Evolutionary conservation across 1,140 invertebrate species (phyloP).

Genomic region (Apolygus lucorum): DNA sequence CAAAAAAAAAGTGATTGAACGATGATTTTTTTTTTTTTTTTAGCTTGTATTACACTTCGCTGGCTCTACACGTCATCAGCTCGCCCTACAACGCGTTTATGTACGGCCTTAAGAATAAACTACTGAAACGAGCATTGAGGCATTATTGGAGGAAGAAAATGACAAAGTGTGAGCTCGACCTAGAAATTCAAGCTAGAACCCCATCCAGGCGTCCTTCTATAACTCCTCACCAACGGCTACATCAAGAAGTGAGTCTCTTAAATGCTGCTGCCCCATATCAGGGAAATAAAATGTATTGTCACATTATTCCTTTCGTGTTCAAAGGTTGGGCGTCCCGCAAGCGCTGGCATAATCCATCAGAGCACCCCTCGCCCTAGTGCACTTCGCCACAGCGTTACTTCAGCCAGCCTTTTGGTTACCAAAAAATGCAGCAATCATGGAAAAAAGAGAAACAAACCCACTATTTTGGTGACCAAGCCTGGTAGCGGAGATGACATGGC

Average conservation of each 20-base stretch:
- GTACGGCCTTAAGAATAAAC: conserved; percentile 66
- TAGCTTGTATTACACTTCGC: no score
- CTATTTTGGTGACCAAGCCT: conserved; percentile 18
- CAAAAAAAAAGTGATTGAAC: no score
- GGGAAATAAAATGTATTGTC: no score
- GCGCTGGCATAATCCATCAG: conserved; percentile 1
- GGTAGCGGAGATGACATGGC: neutral
- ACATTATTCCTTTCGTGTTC: no score
- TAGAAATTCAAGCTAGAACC: conserved; percentile 64
- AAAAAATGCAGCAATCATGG: neutral
- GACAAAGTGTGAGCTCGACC: conserved; percentile 63
- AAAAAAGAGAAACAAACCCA: conserved; percentile 8
- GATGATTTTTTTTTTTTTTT: no score
- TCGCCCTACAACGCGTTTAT: conserved; percentile 63
- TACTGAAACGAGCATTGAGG: conserved; percentile 56
- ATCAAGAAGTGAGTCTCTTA: conserved; percentile 38
- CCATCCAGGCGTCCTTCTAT: conserved; percentile 63
- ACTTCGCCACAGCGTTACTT: conserved; percentile 21
- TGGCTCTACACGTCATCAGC: conserved; percentile 51
- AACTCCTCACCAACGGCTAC: conserved; percentile 52
- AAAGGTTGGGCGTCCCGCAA: conserved; percentile 18
- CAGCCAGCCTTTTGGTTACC: conserved; percentile 15
- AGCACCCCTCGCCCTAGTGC: neutral
- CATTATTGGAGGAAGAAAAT: conserved; percentile 73
- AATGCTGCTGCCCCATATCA: no score